These are phyloP conservation scores for Crenuchus spilurus DNA, from an alignment of 2,797 vertebrate species.

Conservation along the genomic window DNA sequence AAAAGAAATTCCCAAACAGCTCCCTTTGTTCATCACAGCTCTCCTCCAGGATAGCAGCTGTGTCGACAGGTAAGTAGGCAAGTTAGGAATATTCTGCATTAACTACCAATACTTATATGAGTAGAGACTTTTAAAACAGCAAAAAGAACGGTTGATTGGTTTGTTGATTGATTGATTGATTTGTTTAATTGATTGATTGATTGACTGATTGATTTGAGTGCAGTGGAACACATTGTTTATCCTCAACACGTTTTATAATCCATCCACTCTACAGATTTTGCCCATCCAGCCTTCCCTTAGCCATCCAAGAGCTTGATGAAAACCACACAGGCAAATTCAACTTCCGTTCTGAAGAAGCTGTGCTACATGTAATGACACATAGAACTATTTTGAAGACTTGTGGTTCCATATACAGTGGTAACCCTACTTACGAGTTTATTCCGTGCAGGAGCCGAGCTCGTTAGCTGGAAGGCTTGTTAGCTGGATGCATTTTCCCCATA, in stretches of 20 bases:
- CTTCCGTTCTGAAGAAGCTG: conserved; percentile 71
- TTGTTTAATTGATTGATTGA: no score
- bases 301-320: conserved; percentile 78
- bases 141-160: no score
- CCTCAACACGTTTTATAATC: not conserved
- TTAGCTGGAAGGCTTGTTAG: no score
- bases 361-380: conserved; percentile 67
- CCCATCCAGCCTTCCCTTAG: conserved; percentile 70
- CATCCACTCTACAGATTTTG: conserved; percentile 68
- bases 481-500: no score
- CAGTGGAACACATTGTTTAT: no score
- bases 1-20: conserved; percentile 64
- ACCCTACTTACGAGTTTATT: no score
- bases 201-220: no score
- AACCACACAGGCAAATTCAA: conserved; percentile 78
- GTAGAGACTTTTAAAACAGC: not conserved
- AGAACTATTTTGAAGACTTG: not conserved
- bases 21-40: conserved; percentile 71
- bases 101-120: not conserved
- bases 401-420: no score
- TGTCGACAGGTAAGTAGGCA: conserved; percentile 70
- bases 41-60: conserved; percentile 67
- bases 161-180: no score
- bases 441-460: no score
- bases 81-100: not conserved